Base-by-base conservation (phyloP, 2,113 vertebrate genomes). In the Cottus gobio region DNA sequence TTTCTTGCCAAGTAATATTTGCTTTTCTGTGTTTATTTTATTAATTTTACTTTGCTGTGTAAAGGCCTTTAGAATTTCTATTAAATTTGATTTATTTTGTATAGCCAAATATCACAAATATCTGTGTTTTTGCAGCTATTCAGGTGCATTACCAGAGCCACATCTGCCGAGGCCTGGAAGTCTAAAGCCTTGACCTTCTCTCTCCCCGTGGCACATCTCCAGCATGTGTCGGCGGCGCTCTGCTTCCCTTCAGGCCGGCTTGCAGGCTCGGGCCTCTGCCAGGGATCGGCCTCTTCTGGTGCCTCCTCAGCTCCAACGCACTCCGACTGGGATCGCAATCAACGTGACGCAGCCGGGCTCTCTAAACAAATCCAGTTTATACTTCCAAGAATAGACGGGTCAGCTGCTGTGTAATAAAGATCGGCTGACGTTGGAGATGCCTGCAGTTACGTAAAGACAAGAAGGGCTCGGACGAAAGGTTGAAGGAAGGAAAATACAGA, bases 321-420 rank as follows among this genome's bases (percentile, higher is more conserved):
- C n/a, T n/a, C n/a, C n/a, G 70, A 12, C 63, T 42, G 57, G 31
- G 20, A 66, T 74, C 78, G 78, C 70, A 58, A 68, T 72, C 24
- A 75, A 61, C 62, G 78, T 86, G 81, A 90, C 63, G 65, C 75
- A 90, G 66, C 71, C 20, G 1, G 30, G 16, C 71, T 84, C 80
- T 85, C 71, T 72, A 88, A 87, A 86, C 85, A 89, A 87, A 83
- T 64, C 68, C 57, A 46, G 82, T 89, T 90, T 90, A 82, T 37
- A 36, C 84, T 86, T 87, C 89, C 85, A 64, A 72, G 70, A 91
- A 93, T 84, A 91, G 86, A 78, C n/a, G 20, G 4, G 77, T 66
- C 64, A 1, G 68, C 48, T 10, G 71, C 37, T 18, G n/a, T 58
- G 46, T 42, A 60, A 67, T 56, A 67, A 18, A 71, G 61, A 82